These are phyloP conservation scores for Phoebastria nigripes DNA, from an alignment of 2,797 vertebrate species.

Conservation along the genomic window DNA sequence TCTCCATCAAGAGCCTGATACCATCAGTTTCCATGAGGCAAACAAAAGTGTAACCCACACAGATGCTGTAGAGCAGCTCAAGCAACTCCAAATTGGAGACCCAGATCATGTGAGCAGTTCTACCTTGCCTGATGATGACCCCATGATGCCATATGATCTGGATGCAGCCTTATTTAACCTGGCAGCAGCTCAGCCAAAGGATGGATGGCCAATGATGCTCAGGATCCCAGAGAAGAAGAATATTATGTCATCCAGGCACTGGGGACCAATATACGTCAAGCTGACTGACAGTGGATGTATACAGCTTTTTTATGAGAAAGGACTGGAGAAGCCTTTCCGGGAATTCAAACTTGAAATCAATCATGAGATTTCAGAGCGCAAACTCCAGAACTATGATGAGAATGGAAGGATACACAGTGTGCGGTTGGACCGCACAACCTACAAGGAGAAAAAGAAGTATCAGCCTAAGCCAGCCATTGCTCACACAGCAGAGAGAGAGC, in stretches of 20 bases:
- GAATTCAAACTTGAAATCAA: slow-evolving; percentile 81
- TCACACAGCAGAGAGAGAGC: slow-evolving; percentile 81
- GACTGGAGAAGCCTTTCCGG: slow-evolving; percentile 86
- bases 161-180: slow-evolving; percentile 60
- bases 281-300: slow-evolving; percentile 75
- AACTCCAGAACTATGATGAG: slow-evolving; percentile 86
- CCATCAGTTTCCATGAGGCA: slow-evolving; percentile 69
- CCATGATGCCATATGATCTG: slow-evolving; percentile 58
- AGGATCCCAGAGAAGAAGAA: slow-evolving; percentile 92
- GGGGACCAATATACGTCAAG: slow-evolving; percentile 87
- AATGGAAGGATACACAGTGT: slow-evolving; percentile 85
- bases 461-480: slow-evolving; percentile 83
- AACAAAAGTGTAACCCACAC: slow-evolving; percentile 59
- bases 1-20: slow-evolving; percentile 74
- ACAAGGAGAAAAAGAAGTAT: slow-evolving; percentile 87
- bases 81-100: slow-evolving; percentile 80
- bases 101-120: slow-evolving; percentile 68
- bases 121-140: slow-evolving; percentile 78
- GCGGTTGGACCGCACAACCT: slow-evolving; percentile 82
- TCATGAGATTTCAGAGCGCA: slow-evolving; percentile 85
- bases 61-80: slow-evolving; percentile 80
- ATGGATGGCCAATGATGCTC: slow-evolving; percentile 89
- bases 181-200: slow-evolving; percentile 68
- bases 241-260: slow-evolving; percentile 91
- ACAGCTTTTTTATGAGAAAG: slow-evolving; percentile 87